Percentiles rank a stretch among this genome's conserved stretches.
Evolutionary conservation across 2,888 invertebrate species (phyloP).

Genomic region (Iselma pallidipennis): DNA sequence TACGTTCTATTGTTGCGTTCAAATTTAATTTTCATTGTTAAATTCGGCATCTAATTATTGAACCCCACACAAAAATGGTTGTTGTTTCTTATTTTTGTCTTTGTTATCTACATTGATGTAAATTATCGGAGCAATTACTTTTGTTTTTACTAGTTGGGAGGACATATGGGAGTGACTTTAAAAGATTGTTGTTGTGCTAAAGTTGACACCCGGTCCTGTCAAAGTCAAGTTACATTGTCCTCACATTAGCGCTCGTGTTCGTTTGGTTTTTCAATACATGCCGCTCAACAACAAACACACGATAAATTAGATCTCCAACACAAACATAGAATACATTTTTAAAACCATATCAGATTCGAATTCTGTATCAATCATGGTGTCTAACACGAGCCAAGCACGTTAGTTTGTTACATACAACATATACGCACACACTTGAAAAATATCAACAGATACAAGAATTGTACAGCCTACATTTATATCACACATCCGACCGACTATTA

Average conservation of each 20-base stretch:
- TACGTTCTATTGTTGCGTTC: constrained; percentile 6
- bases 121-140: neutral
- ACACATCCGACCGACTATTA: constrained; percentile 8
- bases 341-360: constrained; percentile 33
- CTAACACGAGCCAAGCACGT: constrained; percentile 23
- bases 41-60: constrained; percentile 10
- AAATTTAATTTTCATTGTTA: constrained; percentile 8
- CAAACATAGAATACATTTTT: constrained; percentile 36
- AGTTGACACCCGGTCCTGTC: constrained; percentile 26
- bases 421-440: constrained; percentile 12
- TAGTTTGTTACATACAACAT: constrained; percentile 6
- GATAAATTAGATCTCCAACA: constrained; percentile 34
- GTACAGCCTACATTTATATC: constrained; percentile 19
- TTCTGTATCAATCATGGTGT: constrained; percentile 29
- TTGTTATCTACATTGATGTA: neutral
- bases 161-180: neutral
- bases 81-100: neutral
- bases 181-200: neutral
- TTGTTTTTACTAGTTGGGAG: neutral
- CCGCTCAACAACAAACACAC: constrained; percentile 25
- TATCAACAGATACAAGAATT: constrained; percentile 14
- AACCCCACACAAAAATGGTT: neutral
- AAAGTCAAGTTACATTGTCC: constrained; percentile 30
- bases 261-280: constrained; percentile 9
- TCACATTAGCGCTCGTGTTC: constrained; percentile 34